Conservation (phyloP, 2,888 invertebrate species). For the Caenorhabditis sp. region DNA sequence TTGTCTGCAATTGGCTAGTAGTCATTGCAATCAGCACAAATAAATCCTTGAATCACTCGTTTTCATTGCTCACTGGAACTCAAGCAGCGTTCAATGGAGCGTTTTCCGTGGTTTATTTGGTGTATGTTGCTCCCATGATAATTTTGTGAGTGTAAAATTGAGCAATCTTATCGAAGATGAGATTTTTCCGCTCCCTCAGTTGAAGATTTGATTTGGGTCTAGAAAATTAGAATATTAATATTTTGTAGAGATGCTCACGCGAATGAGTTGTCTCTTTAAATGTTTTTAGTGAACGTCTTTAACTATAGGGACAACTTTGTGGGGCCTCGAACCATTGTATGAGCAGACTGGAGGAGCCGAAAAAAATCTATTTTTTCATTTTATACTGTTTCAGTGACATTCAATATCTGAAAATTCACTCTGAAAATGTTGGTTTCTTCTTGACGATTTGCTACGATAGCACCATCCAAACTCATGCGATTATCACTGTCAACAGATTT, state of each 20-base stretch:
- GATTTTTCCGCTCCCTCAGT: too few relatives aligned
- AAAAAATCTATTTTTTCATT: too few relatives aligned
- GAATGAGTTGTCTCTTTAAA: too few relatives aligned
- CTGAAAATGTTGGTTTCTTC: not conserved
- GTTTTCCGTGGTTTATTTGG: not conserved
- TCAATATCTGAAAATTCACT: conserved; percentile 1
- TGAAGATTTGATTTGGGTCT: too few relatives aligned
- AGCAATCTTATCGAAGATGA: too few relatives aligned
- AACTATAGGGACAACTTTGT: too few relatives aligned
- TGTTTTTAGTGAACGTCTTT: too few relatives aligned
- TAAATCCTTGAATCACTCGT: conserved; percentile 20
- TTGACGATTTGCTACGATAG: conserved; percentile 27
- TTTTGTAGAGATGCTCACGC: too few relatives aligned
- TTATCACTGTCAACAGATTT: conserved; percentile 27
- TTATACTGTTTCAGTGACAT: conserved; percentile 10
- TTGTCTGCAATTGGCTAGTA: conserved; percentile 36
- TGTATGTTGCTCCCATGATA: conserved; percentile 39
- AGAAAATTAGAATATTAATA: too few relatives aligned
- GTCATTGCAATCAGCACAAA: conserved; percentile 19
- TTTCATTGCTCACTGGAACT: conserved; percentile 34
- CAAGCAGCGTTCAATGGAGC: conserved; percentile 31
- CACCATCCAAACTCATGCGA: conserved; percentile 21
- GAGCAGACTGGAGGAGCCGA: too few relatives aligned
- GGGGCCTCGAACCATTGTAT: too few relatives aligned
- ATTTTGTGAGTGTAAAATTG: conserved; percentile 17